Evolutionary conservation across 2,113 vertebrate species (phyloP).

Genomic region (Thryonomys swinderianus): DNA sequence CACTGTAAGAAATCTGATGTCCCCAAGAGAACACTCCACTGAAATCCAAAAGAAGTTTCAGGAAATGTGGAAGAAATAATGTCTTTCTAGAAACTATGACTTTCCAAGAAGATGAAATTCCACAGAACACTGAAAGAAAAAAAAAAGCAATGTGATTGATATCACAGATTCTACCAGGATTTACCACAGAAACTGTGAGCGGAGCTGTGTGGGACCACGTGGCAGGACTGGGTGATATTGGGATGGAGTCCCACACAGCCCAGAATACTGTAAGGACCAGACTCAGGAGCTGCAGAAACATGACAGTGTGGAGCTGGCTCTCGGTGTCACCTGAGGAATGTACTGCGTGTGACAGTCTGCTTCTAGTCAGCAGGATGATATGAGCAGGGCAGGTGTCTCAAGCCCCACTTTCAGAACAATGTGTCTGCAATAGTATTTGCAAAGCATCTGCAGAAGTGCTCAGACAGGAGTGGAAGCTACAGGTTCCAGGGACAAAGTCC

Average conservation of each 20-base stretch:
- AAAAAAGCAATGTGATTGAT: no score
- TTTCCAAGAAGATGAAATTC: background rate
- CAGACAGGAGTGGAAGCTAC: background rate
- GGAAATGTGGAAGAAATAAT: background rate
- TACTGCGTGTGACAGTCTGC: background rate
- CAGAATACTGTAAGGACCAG: background rate
- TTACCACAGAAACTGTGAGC: background rate
- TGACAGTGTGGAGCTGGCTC: background rate
- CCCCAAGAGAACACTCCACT: background rate
- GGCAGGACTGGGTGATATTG: background rate
- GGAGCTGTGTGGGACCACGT: background rate
- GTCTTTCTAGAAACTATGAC: background rate
- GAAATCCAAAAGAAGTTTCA: background rate
- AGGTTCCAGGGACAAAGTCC: background rate
- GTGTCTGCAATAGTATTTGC: background rate
- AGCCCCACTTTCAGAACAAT: background rate
- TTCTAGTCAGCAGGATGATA: background rate
- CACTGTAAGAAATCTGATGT: background rate
- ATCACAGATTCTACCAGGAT: background rate
- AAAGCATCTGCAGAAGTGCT: background rate
- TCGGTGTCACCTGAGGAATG: background rate
- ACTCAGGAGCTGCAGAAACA: background rate
- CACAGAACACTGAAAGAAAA: background rate
- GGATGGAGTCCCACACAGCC: background rate
- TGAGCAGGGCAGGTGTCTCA: background rate